Evolutionary conservation across 2,888 invertebrate genomes (phyloP).

Genomic region (Catocala sponsa): DNA sequence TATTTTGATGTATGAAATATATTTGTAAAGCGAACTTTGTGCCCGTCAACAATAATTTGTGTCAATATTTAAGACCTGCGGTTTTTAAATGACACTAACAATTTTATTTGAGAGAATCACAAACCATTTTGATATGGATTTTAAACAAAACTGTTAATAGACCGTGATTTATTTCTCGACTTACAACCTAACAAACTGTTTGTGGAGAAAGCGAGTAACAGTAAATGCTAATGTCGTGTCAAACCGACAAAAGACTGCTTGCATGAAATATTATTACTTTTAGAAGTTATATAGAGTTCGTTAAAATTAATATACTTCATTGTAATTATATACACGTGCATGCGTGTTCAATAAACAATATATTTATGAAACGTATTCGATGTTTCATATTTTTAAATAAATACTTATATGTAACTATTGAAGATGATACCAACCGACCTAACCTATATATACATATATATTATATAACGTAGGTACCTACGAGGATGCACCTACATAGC

Average conservation of each 20-base stretch:
- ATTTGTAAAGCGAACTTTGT: conserved; percentile 22
- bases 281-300: conserved; percentile 52
- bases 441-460: conserved; percentile 31
- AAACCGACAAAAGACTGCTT: conserved; percentile 73
- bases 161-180: conserved; percentile 31
- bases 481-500: conserved; percentile 46
- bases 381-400: conserved; percentile 47
- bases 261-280: conserved; percentile 63
- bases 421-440: conserved; percentile 46
- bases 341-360: conserved; percentile 46
- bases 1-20: conserved; percentile 16
- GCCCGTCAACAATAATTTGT: not conserved
- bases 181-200: conserved; percentile 34
- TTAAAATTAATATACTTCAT: conserved; percentile 43
- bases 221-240: conserved; percentile 47
- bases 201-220: conserved; percentile 23
- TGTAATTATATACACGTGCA: conserved; percentile 31
- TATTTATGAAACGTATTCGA: conserved; percentile 39
- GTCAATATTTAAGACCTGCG: too few relatives aligned
- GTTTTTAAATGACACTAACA: too few relatives aligned
- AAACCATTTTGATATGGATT: conserved; percentile 39
- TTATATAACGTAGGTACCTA: conserved; percentile 38
- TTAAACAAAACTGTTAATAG: conserved; percentile 30
- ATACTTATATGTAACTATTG: conserved; percentile 41
- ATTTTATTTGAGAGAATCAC: conserved; percentile 28